Conservation (phyloP, 37 sponge, comb jelly and placozoan genomes). For the Mnemiopsis leidyi region DNA sequence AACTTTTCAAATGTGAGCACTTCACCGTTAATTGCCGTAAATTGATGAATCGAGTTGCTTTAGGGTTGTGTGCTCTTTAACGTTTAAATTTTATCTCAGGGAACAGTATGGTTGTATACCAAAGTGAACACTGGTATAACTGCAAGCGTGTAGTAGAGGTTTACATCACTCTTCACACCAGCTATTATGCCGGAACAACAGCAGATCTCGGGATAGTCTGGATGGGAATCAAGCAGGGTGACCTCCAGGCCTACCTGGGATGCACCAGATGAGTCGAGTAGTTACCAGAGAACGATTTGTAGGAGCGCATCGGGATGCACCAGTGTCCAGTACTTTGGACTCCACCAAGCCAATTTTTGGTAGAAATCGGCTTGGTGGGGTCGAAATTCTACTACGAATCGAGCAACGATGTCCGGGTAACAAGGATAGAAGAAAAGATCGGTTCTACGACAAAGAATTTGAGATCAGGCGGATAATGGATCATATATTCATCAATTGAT, state of each 20-base stretch:
- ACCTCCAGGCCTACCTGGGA: neutral
- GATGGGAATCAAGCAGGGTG: constrained; percentile 6
- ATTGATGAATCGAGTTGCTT: too few relatives aligned
- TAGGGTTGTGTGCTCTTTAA: too few relatives aligned
- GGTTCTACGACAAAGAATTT: neutral
- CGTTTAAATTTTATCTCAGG: too few relatives aligned
- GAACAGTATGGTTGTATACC: too few relatives aligned
- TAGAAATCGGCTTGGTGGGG: too few relatives aligned
- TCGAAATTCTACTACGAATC: neutral
- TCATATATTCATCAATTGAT: neutral
- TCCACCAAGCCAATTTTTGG: neutral
- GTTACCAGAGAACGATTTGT: neutral
- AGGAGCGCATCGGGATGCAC: neutral
- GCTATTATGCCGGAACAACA: neutral
- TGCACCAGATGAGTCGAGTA: neutral
- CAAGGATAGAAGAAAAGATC: neutral
- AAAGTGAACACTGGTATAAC: too few relatives aligned
- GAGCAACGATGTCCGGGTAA: neutral
- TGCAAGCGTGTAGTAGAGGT: neutral
- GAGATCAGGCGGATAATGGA: neutral
- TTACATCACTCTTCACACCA: neutral
- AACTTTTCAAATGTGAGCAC: too few relatives aligned
- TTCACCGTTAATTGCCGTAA: too few relatives aligned
- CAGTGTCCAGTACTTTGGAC: neutral
- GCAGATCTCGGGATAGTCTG: constrained; percentile 1